A percentile compares a stretch with the other conserved stretches of the same genome.
These are phyloP conservation scores for Drosophila mimetica DNA, from an alignment of 2,888 invertebrate genomes.

Conservation along the genomic window DNA sequence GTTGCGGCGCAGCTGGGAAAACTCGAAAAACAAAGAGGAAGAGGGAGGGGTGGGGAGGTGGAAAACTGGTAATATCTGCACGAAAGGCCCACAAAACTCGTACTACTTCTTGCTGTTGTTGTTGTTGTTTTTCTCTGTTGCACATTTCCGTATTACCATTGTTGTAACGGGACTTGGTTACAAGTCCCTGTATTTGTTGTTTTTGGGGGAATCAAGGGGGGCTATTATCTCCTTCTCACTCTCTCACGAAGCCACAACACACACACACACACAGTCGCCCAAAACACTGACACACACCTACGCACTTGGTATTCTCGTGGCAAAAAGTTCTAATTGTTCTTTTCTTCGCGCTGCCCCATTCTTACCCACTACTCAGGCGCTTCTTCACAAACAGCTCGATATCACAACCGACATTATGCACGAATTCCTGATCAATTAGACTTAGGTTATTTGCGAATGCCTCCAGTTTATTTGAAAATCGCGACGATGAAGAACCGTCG, in stretches of 20 bases:
- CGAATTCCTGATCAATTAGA: conserved; percentile 84
- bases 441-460: conserved; percentile 80
- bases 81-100: conserved; percentile 47
- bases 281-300: conserved; percentile 15
- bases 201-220: conserved; percentile 17
- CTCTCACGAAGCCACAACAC: conserved; percentile 11
- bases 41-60: not conserved
- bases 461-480: conserved; percentile 70
- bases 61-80: conserved; percentile 71
- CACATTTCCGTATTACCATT: conserved; percentile 67
- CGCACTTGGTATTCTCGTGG: conserved; percentile 47
- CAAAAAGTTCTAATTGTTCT: conserved; percentile 53
- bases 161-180: conserved; percentile 51
- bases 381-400: conserved; percentile 82
- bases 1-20: conserved; percentile 63
- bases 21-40: conserved; percentile 47
- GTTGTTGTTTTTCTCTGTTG: conserved; percentile 39
- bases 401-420: conserved; percentile 83
- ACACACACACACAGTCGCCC: conserved; percentile 18
- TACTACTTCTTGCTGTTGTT: conserved; percentile 32
- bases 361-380: conserved; percentile 82
- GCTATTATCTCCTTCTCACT: conserved; percentile 12
- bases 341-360: conserved; percentile 17
- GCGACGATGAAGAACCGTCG: conserved; percentile 54
- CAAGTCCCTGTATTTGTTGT: conserved; percentile 20